phyloP scores from a whole-genome alignment of 2,888 invertebrate genomes.

The Stenchaetothrips biformis region DNA sequence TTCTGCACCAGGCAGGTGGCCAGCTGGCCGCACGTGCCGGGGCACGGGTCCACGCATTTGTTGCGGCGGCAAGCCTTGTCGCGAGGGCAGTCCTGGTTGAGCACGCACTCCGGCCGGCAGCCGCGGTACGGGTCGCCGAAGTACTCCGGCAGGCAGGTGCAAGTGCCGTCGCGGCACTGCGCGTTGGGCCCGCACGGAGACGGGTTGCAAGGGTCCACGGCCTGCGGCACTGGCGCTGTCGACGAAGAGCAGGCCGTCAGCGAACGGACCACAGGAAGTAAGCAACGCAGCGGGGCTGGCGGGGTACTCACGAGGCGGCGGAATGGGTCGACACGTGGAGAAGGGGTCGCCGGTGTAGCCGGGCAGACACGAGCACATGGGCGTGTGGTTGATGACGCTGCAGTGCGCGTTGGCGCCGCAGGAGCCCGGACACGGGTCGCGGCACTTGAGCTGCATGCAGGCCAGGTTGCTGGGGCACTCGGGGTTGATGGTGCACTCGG shows the following conservation, averaged over 20 bases:
- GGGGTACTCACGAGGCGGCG: constrained; percentile 34
- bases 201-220: constrained; percentile 59
- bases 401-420: constrained; percentile 46
- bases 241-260: not conserved
- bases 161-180: constrained; percentile 57
- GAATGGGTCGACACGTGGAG: constrained; percentile 39
- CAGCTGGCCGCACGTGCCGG: constrained; percentile 66
- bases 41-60: constrained; percentile 67
- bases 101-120: constrained; percentile 69
- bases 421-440: constrained; percentile 49
- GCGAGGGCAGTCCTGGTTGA: constrained; percentile 65
- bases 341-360: constrained; percentile 47
- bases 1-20: constrained; percentile 69
- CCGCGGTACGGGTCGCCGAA: constrained; percentile 60
- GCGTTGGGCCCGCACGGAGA: constrained; percentile 71
- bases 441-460: constrained; percentile 50
- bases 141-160: constrained; percentile 58
- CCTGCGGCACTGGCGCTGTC: not conserved
- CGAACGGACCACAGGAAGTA: not conserved
- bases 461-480: constrained; percentile 53
- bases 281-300: not conserved
- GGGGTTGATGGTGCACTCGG: constrained; percentile 64
- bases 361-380: constrained; percentile 45
- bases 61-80: constrained; percentile 65
- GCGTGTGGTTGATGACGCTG: constrained; percentile 43